Conservation (phyloP, 2,888 invertebrate genomes). For the Acronicta aceris region DNA sequence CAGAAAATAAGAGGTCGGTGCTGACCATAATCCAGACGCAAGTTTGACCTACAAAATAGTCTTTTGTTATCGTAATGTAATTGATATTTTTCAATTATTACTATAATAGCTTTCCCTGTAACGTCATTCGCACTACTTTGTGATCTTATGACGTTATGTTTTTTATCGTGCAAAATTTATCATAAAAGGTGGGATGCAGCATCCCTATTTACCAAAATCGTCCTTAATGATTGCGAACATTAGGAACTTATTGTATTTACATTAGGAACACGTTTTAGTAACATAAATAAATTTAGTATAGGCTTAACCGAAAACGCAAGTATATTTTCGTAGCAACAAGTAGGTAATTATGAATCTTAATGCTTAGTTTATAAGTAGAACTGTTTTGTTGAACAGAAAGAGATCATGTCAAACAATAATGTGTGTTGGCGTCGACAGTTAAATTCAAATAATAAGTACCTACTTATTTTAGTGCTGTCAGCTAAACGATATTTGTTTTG, state of each 20-base stretch:
- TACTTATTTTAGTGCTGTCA: constrained; percentile 47
- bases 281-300: too few species aligned
- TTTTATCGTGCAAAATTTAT: too few species aligned
- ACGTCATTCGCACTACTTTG: not conserved
- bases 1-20: constrained; percentile 81
- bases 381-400: not conserved
- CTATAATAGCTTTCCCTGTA: not conserved
- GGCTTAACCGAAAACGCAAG: not conserved
- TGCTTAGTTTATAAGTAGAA: too few species aligned
- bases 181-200: too few species aligned
- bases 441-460: not conserved
- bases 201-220: too few species aligned
- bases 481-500: constrained; percentile 67
- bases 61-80: constrained; percentile 10
- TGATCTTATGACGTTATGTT: too few species aligned
- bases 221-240: too few species aligned
- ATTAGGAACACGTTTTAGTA: too few species aligned
- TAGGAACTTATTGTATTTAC: too few species aligned
- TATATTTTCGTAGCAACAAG: not conserved
- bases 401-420: not conserved
- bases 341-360: not conserved
- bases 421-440: not conserved
- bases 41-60: constrained; percentile 71
- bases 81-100: constrained; percentile 8
- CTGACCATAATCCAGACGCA: constrained; percentile 83